Evolutionary conservation across 2,797 vertebrate species (phyloP).

Genomic region (Spinus pinus): DNA sequence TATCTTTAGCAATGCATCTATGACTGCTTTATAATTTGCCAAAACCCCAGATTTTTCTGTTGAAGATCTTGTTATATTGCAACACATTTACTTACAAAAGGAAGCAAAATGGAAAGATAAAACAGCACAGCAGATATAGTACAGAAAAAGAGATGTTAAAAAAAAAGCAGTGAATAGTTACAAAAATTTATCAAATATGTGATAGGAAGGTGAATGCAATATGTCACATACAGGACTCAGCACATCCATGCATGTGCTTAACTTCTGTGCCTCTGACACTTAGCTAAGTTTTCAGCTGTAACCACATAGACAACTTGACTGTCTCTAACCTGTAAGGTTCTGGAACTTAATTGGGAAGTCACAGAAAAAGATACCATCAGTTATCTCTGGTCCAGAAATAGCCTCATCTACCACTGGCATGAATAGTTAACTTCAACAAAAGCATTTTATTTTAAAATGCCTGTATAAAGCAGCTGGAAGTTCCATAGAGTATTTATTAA

Average conservation of each 20-base stretch:
- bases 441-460: constrained; percentile 36
- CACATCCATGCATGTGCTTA: not conserved
- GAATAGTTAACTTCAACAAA: constrained; percentile 37
- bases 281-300: not conserved
- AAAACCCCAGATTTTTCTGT: not conserved
- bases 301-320: not conserved
- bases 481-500: constrained; percentile 37
- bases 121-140: not conserved
- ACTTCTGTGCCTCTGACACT: not conserved
- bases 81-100: constrained; percentile 25
- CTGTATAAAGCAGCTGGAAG: constrained; percentile 32
- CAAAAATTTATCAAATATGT: not conserved
- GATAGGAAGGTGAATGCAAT: not conserved
- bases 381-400: constrained; percentile 5
- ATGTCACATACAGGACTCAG: not conserved
- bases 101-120: constrained; percentile 11
- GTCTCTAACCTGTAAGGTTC: not conserved
- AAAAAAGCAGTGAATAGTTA: not conserved
- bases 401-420: constrained; percentile 49
- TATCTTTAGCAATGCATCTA: not conserved
- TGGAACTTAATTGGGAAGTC: not conserved
- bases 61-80: not conserved
- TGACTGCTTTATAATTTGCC: not conserved
- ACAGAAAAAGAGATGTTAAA: not conserved
- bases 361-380: not conserved